These are phyloP conservation scores for Intellagama lesueurii DNA, from an alignment of 2,797 vertebrate genomes.

Conservation along the genomic window DNA sequence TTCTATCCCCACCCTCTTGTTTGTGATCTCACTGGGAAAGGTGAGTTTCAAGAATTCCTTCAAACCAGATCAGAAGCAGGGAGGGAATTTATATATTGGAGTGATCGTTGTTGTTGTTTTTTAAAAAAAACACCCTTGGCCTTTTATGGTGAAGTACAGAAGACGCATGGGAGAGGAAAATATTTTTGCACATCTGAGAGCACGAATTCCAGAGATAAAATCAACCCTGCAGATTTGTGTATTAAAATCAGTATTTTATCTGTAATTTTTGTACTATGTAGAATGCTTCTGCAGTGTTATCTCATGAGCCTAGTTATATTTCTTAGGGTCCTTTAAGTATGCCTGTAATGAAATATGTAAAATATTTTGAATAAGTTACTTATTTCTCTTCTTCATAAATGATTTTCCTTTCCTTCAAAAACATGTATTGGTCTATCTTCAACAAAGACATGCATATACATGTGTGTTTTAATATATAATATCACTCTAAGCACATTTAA, in stretches of 20 bases:
- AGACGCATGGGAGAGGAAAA: background rate
- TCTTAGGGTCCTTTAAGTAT: background rate
- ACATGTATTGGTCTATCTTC: background rate
- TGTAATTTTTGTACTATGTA: background rate
- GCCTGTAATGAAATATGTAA: background rate
- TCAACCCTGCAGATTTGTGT: background rate
- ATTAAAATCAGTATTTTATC: background rate
- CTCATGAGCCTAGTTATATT: background rate
- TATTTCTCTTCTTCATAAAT: background rate
- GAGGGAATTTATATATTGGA: background rate
- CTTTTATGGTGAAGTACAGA: background rate
- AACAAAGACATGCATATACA: background rate
- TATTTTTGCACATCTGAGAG: background rate
- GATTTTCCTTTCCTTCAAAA: background rate
- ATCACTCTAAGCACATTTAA: background rate
- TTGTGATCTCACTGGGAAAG: background rate
- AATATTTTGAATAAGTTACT: background rate
- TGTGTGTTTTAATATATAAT: background rate
- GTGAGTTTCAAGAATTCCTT: background rate
- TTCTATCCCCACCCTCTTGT: background rate
- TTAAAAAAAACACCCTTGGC: background rate
- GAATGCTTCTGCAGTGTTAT: background rate
- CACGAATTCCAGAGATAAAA: background rate
- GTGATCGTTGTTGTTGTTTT: no score
- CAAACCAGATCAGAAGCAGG: background rate